Evolutionary conservation across 1,140 invertebrate genomes (phyloP).

Genomic region (Proales similis): DNA sequence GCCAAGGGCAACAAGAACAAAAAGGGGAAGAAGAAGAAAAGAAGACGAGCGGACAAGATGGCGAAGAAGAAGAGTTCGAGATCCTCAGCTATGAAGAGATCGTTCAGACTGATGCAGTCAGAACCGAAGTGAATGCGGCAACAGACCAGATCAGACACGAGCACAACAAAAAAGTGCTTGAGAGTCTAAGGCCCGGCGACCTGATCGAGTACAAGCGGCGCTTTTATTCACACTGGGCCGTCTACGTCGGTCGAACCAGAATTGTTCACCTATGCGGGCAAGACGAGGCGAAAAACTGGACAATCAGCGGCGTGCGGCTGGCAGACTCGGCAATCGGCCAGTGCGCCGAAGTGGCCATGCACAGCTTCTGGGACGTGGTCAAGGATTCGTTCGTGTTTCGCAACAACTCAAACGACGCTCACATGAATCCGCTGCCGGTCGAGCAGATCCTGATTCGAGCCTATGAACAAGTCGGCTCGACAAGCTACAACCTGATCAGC

Average conservation of each 20-base stretch:
- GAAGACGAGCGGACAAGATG: conserved; percentile 37
- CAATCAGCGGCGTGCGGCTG: neutral
- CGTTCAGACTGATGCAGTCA: neutral
- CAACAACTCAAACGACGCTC: conserved; percentile 41
- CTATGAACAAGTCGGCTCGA: conserved; percentile 39
- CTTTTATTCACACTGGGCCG: conserved; percentile 45
- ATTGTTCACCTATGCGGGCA: conserved; percentile 43
- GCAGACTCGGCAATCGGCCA: neutral
- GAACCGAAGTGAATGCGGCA: neutral
- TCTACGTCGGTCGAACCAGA: conserved; percentile 45
- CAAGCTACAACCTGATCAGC: conserved; percentile 43
- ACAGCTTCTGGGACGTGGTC: conserved; percentile 40
- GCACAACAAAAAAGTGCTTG: neutral
- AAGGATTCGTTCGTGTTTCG: conserved; percentile 43
- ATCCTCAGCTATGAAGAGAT: neutral
- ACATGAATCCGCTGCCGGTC: conserved; percentile 38
- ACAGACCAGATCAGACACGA: neutral
- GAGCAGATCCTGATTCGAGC: conserved; percentile 42
- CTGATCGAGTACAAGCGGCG: conserved; percentile 46
- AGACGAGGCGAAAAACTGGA: conserved; percentile 38
- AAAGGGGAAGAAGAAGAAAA: no score
- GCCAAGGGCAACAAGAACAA: no score
- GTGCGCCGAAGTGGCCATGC: conserved; percentile 40
- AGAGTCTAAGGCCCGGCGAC: conserved; percentile 54
- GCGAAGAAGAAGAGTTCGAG: no score